These are phyloP conservation scores for Albula glossodonta DNA, from an alignment of 2,113 vertebrate species.

Conservation along the genomic window DNA sequence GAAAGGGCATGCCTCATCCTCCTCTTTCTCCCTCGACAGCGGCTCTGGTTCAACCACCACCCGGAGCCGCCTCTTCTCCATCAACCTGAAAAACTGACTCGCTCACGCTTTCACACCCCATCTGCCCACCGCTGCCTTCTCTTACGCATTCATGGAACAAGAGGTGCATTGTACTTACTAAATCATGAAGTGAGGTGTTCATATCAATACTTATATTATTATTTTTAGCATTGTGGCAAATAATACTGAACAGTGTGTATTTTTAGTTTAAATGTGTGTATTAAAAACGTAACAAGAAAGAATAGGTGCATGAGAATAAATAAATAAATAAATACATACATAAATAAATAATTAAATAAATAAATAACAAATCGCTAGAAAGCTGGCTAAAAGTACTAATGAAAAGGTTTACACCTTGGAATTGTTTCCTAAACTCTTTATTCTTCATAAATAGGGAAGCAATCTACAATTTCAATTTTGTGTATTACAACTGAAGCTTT, in stretches of 20 bases:
- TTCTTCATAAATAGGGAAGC: background rate
- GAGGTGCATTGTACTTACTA: too few species aligned
- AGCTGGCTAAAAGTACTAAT: background rate
- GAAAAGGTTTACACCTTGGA: background rate
- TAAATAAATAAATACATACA: too few species aligned
- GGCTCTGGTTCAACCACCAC: constrained; percentile 34
- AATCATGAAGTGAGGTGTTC: too few species aligned
- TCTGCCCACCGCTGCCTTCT: background rate
- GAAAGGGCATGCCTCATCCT: constrained; percentile 39
- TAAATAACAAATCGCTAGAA: background rate
- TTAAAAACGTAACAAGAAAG: background rate
- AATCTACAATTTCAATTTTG: background rate
- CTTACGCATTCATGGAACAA: too few species aligned
- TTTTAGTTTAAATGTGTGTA: background rate
- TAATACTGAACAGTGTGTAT: background rate
- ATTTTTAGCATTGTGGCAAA: too few species aligned
- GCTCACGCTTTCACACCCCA: background rate
- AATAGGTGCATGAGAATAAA: background rate
- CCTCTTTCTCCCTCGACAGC: constrained; percentile 57
- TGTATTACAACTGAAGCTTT: background rate
- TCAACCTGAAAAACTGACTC: constrained; percentile 30
- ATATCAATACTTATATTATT: too few species aligned
- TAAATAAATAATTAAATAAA: too few species aligned
- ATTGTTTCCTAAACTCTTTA: background rate
- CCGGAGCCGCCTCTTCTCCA: constrained; percentile 45